A percentile compares a stretch with the other conserved stretches of the same genome.
Conservation (phyloP, 2,888 invertebrate species). For the Dendrolimus houi region DNA sequence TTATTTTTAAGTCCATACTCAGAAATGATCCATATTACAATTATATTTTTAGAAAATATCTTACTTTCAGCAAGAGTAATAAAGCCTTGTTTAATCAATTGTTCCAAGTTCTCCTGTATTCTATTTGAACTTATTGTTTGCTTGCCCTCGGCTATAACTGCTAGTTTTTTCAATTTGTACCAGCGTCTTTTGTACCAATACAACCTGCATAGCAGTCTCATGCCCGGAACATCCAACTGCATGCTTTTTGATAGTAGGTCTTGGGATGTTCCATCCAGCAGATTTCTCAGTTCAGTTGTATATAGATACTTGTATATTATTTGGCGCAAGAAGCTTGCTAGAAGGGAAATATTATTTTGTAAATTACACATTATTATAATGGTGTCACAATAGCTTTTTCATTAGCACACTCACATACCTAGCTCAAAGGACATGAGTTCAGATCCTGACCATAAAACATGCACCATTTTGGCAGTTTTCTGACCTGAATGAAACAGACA, state of each 20-base stretch:
- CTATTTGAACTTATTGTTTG: constrained; percentile 8
- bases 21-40: not conserved
- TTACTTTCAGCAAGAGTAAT: constrained; percentile 21
- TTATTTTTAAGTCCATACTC: constrained; percentile 9
- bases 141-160: constrained; percentile 22
- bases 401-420: too few species aligned
- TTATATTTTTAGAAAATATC: constrained; percentile 6
- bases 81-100: constrained; percentile 32
- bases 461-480: too few species aligned
- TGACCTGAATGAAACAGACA: too few species aligned
- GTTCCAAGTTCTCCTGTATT: constrained; percentile 26
- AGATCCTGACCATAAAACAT: too few species aligned
- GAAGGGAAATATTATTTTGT: not conserved
- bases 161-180: constrained; percentile 35
- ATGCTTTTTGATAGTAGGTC: constrained; percentile 14
- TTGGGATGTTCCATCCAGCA: constrained; percentile 1
- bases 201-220: constrained; percentile 47
- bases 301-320: not conserved
- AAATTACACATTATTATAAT: too few species aligned
- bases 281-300: not conserved
- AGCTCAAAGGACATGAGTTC: too few species aligned
- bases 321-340: not conserved
- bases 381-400: too few species aligned
- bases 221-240: constrained; percentile 31
- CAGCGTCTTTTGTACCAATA: constrained; percentile 55